Conservation (phyloP, 2,113 vertebrate species). For the Atractosteus spatula region DNA sequence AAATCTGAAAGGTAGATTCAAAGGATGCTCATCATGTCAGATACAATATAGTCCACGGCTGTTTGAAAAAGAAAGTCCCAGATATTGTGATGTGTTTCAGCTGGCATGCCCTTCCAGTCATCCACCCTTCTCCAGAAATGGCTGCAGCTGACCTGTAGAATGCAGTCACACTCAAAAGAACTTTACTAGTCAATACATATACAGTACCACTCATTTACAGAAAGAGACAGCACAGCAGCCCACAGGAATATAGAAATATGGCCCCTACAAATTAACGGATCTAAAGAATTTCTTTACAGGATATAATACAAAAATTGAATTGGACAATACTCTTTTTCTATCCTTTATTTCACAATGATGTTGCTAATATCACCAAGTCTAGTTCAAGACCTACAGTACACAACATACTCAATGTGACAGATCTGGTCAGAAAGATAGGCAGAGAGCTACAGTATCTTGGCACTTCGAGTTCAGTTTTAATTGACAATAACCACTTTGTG, state of each 20-base stretch:
- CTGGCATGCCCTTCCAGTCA: conserved; percentile 60
- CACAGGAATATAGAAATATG: too few relatives aligned
- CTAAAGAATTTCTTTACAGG: too few relatives aligned
- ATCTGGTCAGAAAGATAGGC: background rate
- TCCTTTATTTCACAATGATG: too few relatives aligned
- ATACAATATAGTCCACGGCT: conserved; percentile 72
- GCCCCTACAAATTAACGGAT: too few relatives aligned
- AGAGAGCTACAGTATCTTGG: background rate
- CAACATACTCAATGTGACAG: too few relatives aligned
- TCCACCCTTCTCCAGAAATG: conserved; percentile 56
- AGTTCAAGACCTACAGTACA: too few relatives aligned
- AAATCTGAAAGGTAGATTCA: conserved; percentile 76
- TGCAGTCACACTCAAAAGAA: conserved; percentile 22
- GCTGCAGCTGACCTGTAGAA: conserved; percentile 60
- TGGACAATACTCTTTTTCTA: too few relatives aligned
- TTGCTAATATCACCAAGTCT: too few relatives aligned
- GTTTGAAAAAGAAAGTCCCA: conserved; percentile 61
- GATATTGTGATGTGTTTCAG: conserved; percentile 54
- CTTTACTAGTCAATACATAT: background rate
- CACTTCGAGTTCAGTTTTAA: background rate
- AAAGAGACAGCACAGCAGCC: background rate
- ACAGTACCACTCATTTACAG: background rate
- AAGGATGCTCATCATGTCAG: conserved; percentile 70
- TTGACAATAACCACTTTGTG: conserved; percentile 1
- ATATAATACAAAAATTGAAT: too few relatives aligned